Conservation (phyloP, 2,888 invertebrate species). For the Andrena bucephala region DNA sequence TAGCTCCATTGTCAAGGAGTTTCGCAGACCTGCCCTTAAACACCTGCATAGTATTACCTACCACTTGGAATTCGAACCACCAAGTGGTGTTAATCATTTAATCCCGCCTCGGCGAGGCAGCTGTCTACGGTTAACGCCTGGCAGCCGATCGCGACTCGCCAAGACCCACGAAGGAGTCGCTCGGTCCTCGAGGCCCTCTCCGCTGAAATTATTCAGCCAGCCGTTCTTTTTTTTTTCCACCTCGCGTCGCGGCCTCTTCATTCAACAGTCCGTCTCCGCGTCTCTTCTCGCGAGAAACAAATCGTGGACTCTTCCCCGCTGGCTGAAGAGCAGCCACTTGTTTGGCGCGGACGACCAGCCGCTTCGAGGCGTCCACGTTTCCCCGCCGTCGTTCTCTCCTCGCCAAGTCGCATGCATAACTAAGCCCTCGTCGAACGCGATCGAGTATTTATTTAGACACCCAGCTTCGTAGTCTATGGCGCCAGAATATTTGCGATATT, state of each 20-base stretch:
- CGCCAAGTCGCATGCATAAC: slow-evolving; percentile 58
- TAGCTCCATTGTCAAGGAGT: background rate
- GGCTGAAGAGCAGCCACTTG: slow-evolving; percentile 46
- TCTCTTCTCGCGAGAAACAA: slow-evolving; percentile 39
- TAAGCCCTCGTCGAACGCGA: slow-evolving; percentile 47
- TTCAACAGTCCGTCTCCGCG: slow-evolving; percentile 26
- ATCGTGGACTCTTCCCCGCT: slow-evolving; percentile 31
- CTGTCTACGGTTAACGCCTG: background rate
- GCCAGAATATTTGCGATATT: slow-evolving; percentile 63
- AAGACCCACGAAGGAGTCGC: background rate
- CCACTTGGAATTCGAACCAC: background rate
- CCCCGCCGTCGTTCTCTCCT: slow-evolving; percentile 21
- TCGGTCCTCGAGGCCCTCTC: background rate
- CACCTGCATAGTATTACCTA: background rate
- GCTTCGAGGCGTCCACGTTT: slow-evolving; percentile 27
- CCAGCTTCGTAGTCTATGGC: slow-evolving; percentile 30
- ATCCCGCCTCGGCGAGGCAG: slow-evolving; percentile 1
- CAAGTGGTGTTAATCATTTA: background rate
- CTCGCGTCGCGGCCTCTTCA: slow-evolving; percentile 16
- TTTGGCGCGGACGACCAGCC: slow-evolving; percentile 20
- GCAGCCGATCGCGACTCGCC: background rate
- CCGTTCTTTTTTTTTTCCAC: background rate
- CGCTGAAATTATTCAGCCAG: slow-evolving; percentile 15
- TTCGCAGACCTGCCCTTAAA: background rate
- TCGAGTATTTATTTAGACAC: slow-evolving; percentile 56